Percentiles rank a stretch among this genome's conserved stretches.
These are phyloP conservation scores for Eutolmus rufibarbis DNA, from an alignment of 2,888 invertebrate genomes.

Conservation along the genomic window DNA sequence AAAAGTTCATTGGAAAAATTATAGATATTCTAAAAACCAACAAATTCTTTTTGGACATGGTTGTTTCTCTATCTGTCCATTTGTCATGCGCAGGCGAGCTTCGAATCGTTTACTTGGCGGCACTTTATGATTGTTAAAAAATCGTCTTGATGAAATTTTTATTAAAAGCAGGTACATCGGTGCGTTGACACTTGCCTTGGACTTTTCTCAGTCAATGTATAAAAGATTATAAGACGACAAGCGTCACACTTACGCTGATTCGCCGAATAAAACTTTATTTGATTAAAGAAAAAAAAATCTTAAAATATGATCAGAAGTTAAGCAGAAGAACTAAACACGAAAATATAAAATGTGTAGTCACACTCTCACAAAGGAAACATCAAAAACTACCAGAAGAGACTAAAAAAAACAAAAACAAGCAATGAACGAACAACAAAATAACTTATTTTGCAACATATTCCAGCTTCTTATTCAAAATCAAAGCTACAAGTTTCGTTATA, in stretches of 20 bases:
- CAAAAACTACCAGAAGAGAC: not conserved
- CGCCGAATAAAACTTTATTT: not conserved
- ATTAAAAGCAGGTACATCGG: not conserved
- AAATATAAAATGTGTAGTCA: not conserved
- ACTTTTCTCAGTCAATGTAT: not conserved
- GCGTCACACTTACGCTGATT: too few relatives aligned
- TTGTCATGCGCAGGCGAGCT: not conserved
- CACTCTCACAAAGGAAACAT: not conserved
- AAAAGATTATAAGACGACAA: not conserved
- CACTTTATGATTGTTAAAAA: not conserved
- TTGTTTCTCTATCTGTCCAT: not conserved
- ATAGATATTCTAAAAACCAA: too few relatives aligned
- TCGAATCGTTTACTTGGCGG: not conserved
- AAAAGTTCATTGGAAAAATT: too few relatives aligned
- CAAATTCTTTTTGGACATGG: not conserved
- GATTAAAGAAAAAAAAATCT: not conserved
- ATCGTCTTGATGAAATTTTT: not conserved
- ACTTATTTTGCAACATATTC: slow-evolving; percentile 47
- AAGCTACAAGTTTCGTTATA: slow-evolving; percentile 3
- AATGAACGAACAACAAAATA: slow-evolving; percentile 29
- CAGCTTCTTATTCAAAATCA: slow-evolving; percentile 48
- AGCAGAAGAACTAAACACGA: not conserved
- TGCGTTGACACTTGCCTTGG: not conserved
- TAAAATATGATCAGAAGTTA: not conserved
- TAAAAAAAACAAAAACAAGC: not conserved